Conservation (phyloP, 1,140 invertebrate species). For the Hyphantria cunea region DNA sequence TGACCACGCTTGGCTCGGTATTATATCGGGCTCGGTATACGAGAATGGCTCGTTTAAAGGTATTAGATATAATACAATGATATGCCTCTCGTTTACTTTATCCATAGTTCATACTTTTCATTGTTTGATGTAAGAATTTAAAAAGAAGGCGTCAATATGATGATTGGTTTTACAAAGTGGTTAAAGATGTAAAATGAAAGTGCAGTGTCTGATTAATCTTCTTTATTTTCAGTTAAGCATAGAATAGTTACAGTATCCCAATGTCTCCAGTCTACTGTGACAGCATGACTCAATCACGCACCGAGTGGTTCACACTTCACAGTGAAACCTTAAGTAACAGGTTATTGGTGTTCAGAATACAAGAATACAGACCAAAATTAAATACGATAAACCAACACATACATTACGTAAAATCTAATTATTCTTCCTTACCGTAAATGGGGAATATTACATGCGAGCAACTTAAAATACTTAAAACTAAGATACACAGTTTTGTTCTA, state of each 20-base stretch:
- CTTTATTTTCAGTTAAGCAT: conserved; percentile 80
- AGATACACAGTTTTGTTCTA: conserved; percentile 57
- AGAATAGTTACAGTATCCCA: conserved; percentile 78
- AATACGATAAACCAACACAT: conserved; percentile 39
- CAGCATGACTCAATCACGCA: conserved; percentile 61
- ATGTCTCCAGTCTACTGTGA: conserved; percentile 72
- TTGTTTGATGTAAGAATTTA: too few relatives aligned
- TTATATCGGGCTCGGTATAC: too few relatives aligned
- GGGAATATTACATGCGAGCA: conserved; percentile 38
- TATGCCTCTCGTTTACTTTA: too few relatives aligned
- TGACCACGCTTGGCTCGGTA: too few relatives aligned
- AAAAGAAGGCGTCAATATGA: too few relatives aligned
- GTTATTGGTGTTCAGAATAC: conserved; percentile 44
- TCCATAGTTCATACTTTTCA: too few relatives aligned
- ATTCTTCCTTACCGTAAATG: conserved; percentile 15
- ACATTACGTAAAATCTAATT: conserved; percentile 41
- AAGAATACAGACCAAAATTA: conserved; percentile 40
- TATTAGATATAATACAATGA: too few relatives aligned
- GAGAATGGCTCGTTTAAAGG: too few relatives aligned
- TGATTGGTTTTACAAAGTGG: too few relatives aligned
- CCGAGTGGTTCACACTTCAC: conserved; percentile 54
- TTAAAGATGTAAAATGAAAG: background rate
- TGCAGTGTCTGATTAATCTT: conserved; percentile 66
- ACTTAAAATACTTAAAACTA: conserved; percentile 52
- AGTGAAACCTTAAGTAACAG: conserved; percentile 46